Conservation (phyloP, 2,113 vertebrate species). For the Oncorhynchus tshawytscha region DNA sequence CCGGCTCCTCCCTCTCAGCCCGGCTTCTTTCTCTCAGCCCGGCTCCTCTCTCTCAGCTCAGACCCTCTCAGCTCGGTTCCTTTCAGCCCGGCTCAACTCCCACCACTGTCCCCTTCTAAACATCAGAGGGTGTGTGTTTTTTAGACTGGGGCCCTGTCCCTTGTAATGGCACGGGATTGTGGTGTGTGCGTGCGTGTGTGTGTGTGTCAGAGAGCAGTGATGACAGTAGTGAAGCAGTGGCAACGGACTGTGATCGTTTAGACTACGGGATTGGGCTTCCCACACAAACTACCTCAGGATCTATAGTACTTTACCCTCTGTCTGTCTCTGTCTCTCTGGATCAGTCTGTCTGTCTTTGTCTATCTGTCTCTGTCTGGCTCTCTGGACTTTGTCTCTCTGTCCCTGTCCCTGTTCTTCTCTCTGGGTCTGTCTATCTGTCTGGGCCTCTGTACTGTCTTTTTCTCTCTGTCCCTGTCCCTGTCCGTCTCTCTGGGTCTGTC, state of each 20-base stretch:
- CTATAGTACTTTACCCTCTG: background rate
- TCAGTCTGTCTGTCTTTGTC: too few species aligned
- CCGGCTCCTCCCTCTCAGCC: too few species aligned
- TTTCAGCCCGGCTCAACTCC: too few species aligned
- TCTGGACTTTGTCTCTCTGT: too few species aligned
- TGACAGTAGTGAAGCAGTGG: background rate
- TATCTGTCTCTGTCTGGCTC: too few species aligned
- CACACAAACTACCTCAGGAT: background rate
- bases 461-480: too few species aligned
- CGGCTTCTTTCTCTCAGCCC: too few species aligned
- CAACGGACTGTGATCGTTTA: background rate
- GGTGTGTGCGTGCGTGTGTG: slow-evolving; percentile 18
- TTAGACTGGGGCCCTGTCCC: background rate
- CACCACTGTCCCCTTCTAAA: background rate
- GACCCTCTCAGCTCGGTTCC: too few species aligned
- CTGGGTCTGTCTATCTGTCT: background rate
- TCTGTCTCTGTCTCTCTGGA: too few species aligned
- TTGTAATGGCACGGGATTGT: slow-evolving; percentile 1
- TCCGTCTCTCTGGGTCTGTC: too few species aligned
- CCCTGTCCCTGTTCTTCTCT: too few species aligned
- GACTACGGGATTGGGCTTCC: background rate
- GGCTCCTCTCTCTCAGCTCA: too few species aligned
- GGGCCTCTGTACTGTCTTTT: background rate
- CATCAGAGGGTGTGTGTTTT: background rate
- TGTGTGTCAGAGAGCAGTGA: background rate